Evolutionary conservation across 2,113 vertebrate species (phyloP).

Genomic region (Neoarius graeffei): DNA sequence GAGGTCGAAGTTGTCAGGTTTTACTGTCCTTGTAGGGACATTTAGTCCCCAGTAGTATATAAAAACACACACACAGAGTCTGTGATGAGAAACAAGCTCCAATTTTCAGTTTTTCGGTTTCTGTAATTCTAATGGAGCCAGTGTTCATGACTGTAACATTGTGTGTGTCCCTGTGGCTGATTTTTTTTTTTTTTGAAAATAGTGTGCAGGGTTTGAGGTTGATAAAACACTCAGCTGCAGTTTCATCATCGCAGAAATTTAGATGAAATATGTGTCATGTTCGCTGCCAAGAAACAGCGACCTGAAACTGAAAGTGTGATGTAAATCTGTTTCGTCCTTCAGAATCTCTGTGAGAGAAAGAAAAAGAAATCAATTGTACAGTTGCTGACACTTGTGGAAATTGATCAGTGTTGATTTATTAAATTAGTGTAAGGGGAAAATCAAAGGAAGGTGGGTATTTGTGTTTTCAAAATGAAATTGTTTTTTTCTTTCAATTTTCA

Average conservation of each 20-base stretch:
- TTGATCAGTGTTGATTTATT: no score
- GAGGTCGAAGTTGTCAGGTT: no score
- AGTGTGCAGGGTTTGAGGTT: not conserved
- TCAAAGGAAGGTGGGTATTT: no score
- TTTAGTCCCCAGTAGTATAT: no score
- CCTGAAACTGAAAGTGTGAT: not conserved
- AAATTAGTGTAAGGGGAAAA: no score
- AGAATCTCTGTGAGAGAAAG: not conserved
- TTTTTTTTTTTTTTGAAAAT: not conserved
- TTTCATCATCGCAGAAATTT: conserved; percentile 34
- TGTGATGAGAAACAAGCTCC: no score
- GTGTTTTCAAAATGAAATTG: no score
- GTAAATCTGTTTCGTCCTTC: not conserved
- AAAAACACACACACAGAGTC: no score
- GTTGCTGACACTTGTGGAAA: no score
- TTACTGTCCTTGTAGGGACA: no score
- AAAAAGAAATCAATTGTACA: not conserved
- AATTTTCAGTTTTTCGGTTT: no score
- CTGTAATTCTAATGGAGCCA: not conserved
- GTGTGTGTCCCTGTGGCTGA: not conserved
- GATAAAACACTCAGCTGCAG: not conserved
- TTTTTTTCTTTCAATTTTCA: no score
- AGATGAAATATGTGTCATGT: not conserved
- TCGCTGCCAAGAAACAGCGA: not conserved
- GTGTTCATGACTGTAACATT: not conserved